A percentile compares a stretch with the other conserved stretches of the same genome.
Conservation (phyloP, 2,888 invertebrate species). For the Tortricodes alternella region DNA sequence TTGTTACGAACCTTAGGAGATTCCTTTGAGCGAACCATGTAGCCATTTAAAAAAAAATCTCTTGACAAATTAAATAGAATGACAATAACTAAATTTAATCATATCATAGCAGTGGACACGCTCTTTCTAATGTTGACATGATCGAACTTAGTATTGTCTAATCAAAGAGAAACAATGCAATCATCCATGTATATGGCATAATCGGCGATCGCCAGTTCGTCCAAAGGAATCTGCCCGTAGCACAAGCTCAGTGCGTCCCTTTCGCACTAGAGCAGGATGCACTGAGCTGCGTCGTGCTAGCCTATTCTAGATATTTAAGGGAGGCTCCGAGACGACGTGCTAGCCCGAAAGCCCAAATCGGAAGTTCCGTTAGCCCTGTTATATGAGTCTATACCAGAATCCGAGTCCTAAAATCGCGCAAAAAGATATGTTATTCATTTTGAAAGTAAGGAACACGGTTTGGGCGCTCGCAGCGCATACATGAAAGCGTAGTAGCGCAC, state of each 20-base stretch:
- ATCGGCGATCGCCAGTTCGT: slow-evolving; percentile 8
- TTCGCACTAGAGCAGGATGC: too few relatives aligned
- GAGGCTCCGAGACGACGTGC: too few relatives aligned
- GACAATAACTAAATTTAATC: not conserved
- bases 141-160: not conserved
- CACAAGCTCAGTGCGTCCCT: not conserved
- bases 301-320: too few relatives aligned
- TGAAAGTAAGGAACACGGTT: too few relatives aligned
- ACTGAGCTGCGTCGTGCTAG: too few relatives aligned
- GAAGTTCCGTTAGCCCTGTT: too few relatives aligned
- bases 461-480: too few relatives aligned
- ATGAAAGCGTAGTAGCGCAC: too few relatives aligned
- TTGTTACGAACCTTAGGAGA: slow-evolving; percentile 39
- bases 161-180: not conserved
- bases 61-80: not conserved
- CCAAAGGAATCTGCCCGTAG: not conserved
- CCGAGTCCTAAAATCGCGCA: too few relatives aligned
- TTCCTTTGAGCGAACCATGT: slow-evolving; percentile 44
- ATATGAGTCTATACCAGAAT: too few relatives aligned
- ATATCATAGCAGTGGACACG: slow-evolving; percentile 13
- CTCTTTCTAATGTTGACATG: slow-evolving; percentile 22
- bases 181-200: not conserved
- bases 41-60: not conserved
- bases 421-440: too few relatives aligned
- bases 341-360: too few relatives aligned